Base-by-base conservation (phyloP, 2,888 invertebrate genomes). In the Cheilosia grossa region DNA sequence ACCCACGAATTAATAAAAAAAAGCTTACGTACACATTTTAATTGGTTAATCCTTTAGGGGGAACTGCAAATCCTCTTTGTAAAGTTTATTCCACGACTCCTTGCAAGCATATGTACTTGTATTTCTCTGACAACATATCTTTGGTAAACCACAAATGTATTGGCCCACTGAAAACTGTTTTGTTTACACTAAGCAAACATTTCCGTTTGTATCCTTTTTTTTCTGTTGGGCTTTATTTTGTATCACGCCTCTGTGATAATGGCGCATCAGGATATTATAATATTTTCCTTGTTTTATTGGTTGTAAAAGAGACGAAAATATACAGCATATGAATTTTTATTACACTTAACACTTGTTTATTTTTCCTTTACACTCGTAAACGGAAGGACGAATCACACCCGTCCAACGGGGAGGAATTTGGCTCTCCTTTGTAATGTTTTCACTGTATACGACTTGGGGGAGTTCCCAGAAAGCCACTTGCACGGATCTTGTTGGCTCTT, bases 21-120 rank as follows among this genome's bases (percentile, higher is more conserved):
- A 15, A 63, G 54, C 64, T 53, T 83, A 83, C 83, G 56, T 64
- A 80, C 80, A 83, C 83, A 59, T 75, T 74, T 74, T 15, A 80
- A 59, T 70, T 70, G 44, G 64, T 75, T 83, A 83, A 80, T 83
- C 83, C 83, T 70, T 69, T 70, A 53, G 21, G 59, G 17, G 7
- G 30, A 27, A 3, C 61, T 24, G 42, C 51, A 40, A 72, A 72
- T 67, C 63, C 64, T 44, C 44, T 13, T 0, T 44, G 56, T 37
- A 64, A 66, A 58, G 49, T 75, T 69, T 75, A 63, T 69, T 67
- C 69, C 75, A 63, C 75, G 51, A 81, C 30, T n/a, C 17, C 24
- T 19, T 7, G 6, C 27, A 27, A 24, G n/a, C 10, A 3, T 33
- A 33, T 10, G 33, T 10, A 33, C 10, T 3, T 37, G 37, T 37